Percentiles rank a stretch among this genome's conserved stretches.
Conservation (phyloP, 2,797 vertebrate genomes). For the Todus mexicanus region DNA sequence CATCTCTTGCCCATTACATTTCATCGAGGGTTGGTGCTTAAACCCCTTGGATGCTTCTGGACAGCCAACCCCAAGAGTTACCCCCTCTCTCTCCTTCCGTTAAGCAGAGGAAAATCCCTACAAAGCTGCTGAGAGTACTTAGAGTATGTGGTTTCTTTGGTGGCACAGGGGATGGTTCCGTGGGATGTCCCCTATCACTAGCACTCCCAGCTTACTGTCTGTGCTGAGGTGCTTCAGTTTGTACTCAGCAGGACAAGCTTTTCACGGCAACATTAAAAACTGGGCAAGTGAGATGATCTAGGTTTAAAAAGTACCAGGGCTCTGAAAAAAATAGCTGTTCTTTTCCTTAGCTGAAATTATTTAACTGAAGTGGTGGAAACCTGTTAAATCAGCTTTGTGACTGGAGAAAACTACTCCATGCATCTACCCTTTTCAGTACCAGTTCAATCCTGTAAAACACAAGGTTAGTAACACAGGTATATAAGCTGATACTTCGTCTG, state of each 20-base stretch:
- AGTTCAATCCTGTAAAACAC: background rate
- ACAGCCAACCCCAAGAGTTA: background rate
- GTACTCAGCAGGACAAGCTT: background rate
- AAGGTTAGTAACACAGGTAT: background rate
- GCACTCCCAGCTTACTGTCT: background rate
- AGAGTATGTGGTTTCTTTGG: background rate
- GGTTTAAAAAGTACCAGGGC: background rate
- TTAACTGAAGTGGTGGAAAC: background rate
- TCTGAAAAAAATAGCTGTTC: background rate
- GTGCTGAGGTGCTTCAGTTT: background rate
- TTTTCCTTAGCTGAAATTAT: background rate
- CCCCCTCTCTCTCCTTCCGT: background rate
- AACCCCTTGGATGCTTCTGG: background rate
- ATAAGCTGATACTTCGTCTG: background rate
- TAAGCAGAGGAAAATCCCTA: background rate
- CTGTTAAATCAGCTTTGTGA: background rate
- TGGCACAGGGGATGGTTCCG: background rate
- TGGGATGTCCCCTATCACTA: fast-evolving
- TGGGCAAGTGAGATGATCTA: background rate
- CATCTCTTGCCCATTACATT: background rate
- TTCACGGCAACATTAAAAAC: background rate
- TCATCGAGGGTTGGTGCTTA: background rate
- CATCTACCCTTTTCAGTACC: background rate
- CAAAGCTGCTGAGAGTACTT: background rate
- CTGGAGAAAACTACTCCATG: background rate